Conservation (phyloP, 2,113 vertebrate species). For the Stigmatopora nigra region DNA sequence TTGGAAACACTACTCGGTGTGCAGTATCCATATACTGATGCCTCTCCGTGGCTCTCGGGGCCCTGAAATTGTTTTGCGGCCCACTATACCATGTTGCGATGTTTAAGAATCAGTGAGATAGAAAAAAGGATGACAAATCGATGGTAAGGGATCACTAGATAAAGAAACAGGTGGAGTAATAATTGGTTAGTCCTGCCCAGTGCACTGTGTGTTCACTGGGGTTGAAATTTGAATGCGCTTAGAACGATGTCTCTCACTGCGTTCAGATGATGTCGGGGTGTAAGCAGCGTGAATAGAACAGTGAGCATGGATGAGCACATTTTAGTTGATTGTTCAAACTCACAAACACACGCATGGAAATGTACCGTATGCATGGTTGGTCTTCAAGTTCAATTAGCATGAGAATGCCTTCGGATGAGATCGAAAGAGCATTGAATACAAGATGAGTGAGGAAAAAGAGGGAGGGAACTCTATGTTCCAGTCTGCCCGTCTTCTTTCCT, state of each 20-base stretch:
- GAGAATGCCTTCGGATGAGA: conserved; percentile 63
- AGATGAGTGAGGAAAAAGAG: conserved; percentile 24
- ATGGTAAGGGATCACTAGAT: conserved; percentile 47
- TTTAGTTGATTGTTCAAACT: conserved; percentile 36
- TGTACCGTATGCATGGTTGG: conserved; percentile 35
- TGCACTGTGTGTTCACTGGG: conserved; percentile 27
- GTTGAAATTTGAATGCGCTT: conserved; percentile 40
- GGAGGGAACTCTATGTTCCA: neutral
- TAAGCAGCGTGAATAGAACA: conserved; percentile 42
- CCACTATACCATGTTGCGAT: too few relatives aligned
- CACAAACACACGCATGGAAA: conserved; percentile 12
- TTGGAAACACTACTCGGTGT: too few relatives aligned
- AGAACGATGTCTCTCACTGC: conserved; percentile 40
- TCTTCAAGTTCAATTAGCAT: conserved; percentile 69
- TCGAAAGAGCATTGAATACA: conserved; percentile 50
- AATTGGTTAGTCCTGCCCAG: conserved; percentile 46
- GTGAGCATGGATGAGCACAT: conserved; percentile 42
- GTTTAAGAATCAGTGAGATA: conserved; percentile 15
- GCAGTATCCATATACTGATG: too few relatives aligned
- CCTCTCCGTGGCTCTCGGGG: too few relatives aligned
- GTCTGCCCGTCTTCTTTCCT: conserved; percentile 16
- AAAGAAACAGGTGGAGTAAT: conserved; percentile 49
- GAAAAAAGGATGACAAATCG: conserved; percentile 48
- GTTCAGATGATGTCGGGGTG: conserved; percentile 38
- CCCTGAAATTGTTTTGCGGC: too few relatives aligned